phyloP scores from a whole-genome alignment of 2,113 vertebrate genomes.

The Theristicus caerulescens region DNA sequence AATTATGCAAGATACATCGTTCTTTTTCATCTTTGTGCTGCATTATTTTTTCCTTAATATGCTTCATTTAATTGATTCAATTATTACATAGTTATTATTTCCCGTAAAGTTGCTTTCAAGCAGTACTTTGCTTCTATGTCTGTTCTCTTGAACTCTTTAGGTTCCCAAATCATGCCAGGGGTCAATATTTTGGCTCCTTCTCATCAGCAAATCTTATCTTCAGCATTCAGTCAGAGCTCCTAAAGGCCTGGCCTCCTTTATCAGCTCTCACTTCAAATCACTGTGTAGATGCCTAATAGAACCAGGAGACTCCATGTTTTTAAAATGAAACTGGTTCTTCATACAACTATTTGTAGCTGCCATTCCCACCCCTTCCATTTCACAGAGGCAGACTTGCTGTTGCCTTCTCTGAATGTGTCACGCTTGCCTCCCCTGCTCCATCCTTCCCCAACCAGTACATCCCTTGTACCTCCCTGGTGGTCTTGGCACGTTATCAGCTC shows the following conservation, averaged over 20 bases:
- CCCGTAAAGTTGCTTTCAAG: background rate
- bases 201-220: background rate
- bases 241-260: background rate
- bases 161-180: background rate
- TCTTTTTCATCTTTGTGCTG: background rate
- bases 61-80: background rate
- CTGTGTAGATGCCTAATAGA: background rate
- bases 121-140: background rate
- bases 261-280: background rate
- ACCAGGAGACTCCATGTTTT: background rate
- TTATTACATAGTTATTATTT: background rate
- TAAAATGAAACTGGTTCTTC: background rate
- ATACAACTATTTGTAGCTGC: background rate
- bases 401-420: background rate
- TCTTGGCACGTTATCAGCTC: background rate
- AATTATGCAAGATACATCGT: accelerated
- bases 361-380: background rate
- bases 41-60: background rate
- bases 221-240: background rate
- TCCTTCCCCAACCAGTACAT: background rate
- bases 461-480: background rate
- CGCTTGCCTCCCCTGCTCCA: background rate
- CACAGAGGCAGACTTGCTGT: background rate
- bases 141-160: background rate
- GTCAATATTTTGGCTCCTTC: background rate